Conservation (phyloP, 1,140 invertebrate genomes). For the Campoletis sonorensis region DNA sequence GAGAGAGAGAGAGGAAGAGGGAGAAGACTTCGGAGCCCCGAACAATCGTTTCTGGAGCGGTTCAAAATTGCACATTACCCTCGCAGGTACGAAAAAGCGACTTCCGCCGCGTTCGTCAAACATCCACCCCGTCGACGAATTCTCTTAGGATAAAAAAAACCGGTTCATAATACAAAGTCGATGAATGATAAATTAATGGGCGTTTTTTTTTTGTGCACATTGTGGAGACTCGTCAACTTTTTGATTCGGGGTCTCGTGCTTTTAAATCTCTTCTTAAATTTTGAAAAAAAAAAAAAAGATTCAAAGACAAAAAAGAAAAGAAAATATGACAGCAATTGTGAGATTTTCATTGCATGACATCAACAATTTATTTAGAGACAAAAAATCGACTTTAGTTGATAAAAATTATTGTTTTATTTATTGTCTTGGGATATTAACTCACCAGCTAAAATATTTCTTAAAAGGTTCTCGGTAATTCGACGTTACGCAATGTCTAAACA, state of each 20-base stretch:
- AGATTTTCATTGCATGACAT: no score
- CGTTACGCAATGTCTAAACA: no score
- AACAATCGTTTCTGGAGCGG: constrained; percentile 38
- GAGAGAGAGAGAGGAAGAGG: no score
- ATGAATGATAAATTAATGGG: background rate
- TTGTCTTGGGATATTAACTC: no score
- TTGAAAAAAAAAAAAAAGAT: background rate
- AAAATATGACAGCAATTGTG: no score
- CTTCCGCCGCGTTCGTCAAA: background rate
- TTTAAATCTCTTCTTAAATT: background rate
- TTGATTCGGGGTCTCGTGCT: background rate
- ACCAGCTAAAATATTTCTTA: no score
- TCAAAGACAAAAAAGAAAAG: no score
- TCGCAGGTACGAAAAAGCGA: constrained; percentile 4
- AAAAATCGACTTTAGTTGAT: no score
- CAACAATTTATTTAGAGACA: no score
- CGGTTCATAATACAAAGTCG: background rate
- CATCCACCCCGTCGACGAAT: constrained; percentile 9
- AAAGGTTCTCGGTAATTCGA: no score
- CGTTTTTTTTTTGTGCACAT: background rate
- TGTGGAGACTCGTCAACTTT: background rate
- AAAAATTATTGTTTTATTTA: no score
- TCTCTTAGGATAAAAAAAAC: background rate
- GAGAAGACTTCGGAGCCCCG: background rate
- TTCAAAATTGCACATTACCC: constrained; percentile 32